A percentile compares a stretch with the other conserved stretches of the same genome.
These are phyloP conservation scores for Drosophila testacea DNA, from an alignment of 2,888 invertebrate genomes.

Conservation along the genomic window DNA sequence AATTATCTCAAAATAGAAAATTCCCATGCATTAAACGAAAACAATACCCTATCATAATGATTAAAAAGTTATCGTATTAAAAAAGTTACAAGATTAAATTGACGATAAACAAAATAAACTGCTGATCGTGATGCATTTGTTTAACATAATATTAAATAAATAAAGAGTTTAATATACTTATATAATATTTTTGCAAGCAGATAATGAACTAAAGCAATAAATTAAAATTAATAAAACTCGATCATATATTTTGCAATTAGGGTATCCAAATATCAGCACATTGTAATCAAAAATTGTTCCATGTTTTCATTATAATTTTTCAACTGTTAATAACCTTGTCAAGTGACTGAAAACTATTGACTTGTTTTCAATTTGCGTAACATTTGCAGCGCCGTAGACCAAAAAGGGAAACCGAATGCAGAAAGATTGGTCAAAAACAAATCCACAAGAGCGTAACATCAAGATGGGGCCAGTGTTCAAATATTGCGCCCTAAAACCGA, in stretches of 20 bases:
- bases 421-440: slow-evolving; percentile 27
- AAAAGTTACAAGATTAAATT: background rate
- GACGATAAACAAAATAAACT: background rate
- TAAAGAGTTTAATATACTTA: background rate
- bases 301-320: slow-evolving; percentile 51
- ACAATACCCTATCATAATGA: slow-evolving; percentile 1
- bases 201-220: background rate
- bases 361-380: slow-evolving; percentile 67
- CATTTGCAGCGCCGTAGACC: slow-evolving; percentile 54
- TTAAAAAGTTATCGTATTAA: slow-evolving; percentile 1
- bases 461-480: slow-evolving; percentile 13
- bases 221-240: background rate
- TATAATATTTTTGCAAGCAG: background rate
- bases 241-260: background rate
- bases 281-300: slow-evolving; percentile 22
- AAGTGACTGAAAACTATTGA: slow-evolving; percentile 37
- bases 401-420: slow-evolving; percentile 51
- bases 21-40: slow-evolving; percentile 35
- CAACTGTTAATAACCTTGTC: slow-evolving; percentile 73
- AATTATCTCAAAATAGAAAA: slow-evolving; percentile 21
- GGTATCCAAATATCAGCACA: slow-evolving; percentile 2
- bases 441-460: slow-evolving; percentile 33
- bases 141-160: background rate
- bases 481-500: slow-evolving; percentile 2
- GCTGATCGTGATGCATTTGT: background rate